Evolutionary conservation across 1,140 invertebrate genomes (phyloP).

Genomic region (Drosophila quadrilineata): DNA sequence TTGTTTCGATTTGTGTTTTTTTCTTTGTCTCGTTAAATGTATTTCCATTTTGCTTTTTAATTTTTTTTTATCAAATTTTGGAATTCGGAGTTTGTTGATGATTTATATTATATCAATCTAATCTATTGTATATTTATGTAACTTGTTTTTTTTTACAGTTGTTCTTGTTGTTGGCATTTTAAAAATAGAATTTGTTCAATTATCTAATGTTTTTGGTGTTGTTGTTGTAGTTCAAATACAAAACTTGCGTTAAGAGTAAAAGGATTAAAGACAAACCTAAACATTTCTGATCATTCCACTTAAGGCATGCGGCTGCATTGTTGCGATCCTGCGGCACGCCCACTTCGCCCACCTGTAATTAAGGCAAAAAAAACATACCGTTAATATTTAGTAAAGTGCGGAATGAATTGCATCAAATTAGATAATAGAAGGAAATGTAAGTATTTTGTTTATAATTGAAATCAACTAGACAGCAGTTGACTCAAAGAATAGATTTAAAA

Average conservation of each 20-base stretch:
- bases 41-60: no score
- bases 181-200: constrained; percentile 60
- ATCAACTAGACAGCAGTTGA: no score
- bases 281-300: constrained; percentile 75
- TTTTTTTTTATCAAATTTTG: constrained; percentile 56
- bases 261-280: constrained; percentile 80
- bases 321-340: constrained; percentile 59
- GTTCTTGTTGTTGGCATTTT: constrained; percentile 26
- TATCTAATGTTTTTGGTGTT: constrained; percentile 63
- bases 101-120: constrained; percentile 27
- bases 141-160: constrained; percentile 30
- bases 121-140: no score
- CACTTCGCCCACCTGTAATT: constrained; percentile 69
- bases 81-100: constrained; percentile 43
- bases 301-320: constrained; percentile 67
- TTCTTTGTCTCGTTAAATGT: constrained; percentile 15
- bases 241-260: constrained; percentile 65
- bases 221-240: constrained; percentile 65
- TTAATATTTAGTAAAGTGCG: no score
- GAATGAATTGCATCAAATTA: no score
- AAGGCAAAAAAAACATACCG: no score
- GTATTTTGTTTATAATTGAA: no score
- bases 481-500: no score
- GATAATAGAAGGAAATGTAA: no score
- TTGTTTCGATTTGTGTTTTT: constrained; percentile 11